Evolutionary conservation across 2,888 invertebrate genomes (phyloP).

Genomic region (Leucophenga montana): DNA sequence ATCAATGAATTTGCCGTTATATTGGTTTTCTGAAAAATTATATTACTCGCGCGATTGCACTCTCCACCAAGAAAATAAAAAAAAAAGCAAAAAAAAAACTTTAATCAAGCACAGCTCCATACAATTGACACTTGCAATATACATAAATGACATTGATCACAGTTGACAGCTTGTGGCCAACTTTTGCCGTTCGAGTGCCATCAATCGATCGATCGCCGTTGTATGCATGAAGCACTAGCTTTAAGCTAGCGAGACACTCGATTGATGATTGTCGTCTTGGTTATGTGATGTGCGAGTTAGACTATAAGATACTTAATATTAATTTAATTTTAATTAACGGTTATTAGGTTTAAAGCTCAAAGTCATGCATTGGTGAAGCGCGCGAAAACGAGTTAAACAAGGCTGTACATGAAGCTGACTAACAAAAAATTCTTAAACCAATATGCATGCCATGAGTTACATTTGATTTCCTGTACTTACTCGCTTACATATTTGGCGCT

Average conservation of each 20-base stretch:
- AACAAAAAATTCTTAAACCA: neutral
- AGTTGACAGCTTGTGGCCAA: slow-evolving; percentile 44
- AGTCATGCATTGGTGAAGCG: neutral
- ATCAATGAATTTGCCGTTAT: slow-evolving; percentile 17
- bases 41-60: neutral
- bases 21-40: slow-evolving; percentile 1
- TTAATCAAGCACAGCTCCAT: neutral
- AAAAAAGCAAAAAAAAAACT: no score
- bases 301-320: neutral
- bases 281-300: slow-evolving; percentile 5
- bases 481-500: no score
- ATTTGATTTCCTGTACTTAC: no score
- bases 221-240: neutral
- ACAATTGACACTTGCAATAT: slow-evolving; percentile 22
- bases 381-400: neutral
- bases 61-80: neutral
- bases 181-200: slow-evolving; percentile 4
- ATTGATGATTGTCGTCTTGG: neutral
- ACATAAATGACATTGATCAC: slow-evolving; percentile 48
- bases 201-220: neutral
- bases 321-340: slow-evolving; percentile 16
- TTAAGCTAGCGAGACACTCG: neutral
- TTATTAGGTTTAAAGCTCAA: slow-evolving; percentile 20
- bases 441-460: no score
- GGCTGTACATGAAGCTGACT: neutral